These are phyloP conservation scores for Pammene fasciana DNA, from an alignment of 2,888 invertebrate species.

Conservation along the genomic window DNA sequence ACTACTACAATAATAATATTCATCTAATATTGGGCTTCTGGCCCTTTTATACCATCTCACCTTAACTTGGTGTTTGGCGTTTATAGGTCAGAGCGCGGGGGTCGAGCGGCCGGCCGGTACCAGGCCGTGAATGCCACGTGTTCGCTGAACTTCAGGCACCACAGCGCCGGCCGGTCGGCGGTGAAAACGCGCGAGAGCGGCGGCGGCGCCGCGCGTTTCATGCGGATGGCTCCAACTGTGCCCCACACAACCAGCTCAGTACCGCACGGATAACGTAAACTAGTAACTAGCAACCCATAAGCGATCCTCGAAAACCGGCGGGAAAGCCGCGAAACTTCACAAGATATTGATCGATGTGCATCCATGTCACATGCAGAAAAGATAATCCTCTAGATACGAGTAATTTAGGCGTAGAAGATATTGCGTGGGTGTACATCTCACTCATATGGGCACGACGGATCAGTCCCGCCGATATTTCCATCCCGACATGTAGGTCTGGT, in stretches of 20 bases:
- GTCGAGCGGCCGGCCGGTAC: slow-evolving; percentile 49
- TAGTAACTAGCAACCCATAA: slow-evolving; percentile 10
- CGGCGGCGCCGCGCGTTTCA: slow-evolving; percentile 54
- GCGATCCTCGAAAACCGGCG: slow-evolving; percentile 8
- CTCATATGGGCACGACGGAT: neutral
- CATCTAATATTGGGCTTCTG: neutral
- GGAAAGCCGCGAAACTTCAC: neutral
- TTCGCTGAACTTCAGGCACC: slow-evolving; percentile 55
- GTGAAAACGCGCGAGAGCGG: slow-evolving; percentile 51
- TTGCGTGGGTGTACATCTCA: neutral
- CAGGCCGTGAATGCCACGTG: slow-evolving; percentile 52
- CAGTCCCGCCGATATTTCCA: slow-evolving; percentile 13
- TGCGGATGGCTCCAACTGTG: slow-evolving; percentile 59
- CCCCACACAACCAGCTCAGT: slow-evolving; percentile 49
- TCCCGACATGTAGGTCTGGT: neutral
- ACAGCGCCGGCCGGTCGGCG: slow-evolving; percentile 68
- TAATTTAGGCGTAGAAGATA: too few species aligned
- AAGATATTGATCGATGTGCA: neutral
- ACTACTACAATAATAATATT: neutral
- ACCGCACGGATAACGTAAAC: slow-evolving; percentile 48
- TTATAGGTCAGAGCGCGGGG: slow-evolving; percentile 62
- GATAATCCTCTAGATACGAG: neutral
- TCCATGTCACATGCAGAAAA: neutral
- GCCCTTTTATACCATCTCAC: slow-evolving; percentile 12
- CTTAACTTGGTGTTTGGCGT: slow-evolving; percentile 22